A percentile compares a stretch with the other conserved stretches of the same genome.
Evolutionary conservation across 1,140 invertebrate species (phyloP).

Genomic region (Zaprionus gabonicus): DNA sequence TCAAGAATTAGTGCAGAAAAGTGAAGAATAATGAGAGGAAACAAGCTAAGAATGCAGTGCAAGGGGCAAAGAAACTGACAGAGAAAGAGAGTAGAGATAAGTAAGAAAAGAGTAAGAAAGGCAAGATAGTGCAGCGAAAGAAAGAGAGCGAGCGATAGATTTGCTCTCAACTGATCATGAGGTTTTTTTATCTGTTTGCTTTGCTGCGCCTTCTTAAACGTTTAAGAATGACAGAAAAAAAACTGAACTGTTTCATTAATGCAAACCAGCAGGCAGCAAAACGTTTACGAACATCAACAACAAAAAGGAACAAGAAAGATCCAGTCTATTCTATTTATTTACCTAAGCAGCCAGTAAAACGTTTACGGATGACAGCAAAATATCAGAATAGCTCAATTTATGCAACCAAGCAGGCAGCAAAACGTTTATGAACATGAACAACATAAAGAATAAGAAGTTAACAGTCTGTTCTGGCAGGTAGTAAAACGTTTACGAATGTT

Average conservation of each 20-base stretch:
- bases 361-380: neutral
- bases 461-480: neutral
- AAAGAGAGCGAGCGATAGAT: neutral
- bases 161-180: neutral
- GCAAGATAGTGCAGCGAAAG: neutral
- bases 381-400: neutral
- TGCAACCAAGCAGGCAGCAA: neutral
- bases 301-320: no score
- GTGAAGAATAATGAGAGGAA: neutral
- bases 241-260: no score
- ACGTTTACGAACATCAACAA: no score
- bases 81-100: neutral
- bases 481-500: neutral
- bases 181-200: neutral
- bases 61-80: neutral
- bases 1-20: constrained; percentile 11
- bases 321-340: no score
- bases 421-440: neutral
- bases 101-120: neutral
- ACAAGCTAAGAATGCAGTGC: constrained; percentile 2
- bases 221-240: neutral
- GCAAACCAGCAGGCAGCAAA: no score
- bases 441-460: neutral
- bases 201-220: neutral
- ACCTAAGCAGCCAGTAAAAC: neutral